Evolutionary conservation across 2,113 vertebrate species (phyloP), one percentile per base, ranked within the genome.

Genomic region (Macrotus californicus): DNA sequence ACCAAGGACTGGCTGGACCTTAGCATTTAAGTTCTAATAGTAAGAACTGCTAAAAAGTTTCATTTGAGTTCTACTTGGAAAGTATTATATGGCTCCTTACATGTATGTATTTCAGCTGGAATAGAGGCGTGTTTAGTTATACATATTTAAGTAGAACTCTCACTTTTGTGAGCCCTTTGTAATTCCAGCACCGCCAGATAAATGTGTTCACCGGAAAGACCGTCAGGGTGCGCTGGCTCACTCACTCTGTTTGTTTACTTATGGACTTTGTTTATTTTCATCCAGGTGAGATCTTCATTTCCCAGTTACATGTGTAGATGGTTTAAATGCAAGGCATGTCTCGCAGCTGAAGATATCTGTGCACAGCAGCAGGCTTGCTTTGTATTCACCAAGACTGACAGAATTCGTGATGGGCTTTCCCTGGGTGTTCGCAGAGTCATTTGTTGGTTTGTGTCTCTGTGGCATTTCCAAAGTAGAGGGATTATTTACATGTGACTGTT

Each of bases 341-440:
- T 97, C 24, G 5, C 39, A 19, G 79, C 93, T 96, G 87, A 97
- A 93, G 50, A 85, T 64, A 52, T n/a, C 87, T 5, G 61, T 7
- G 34, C n/a, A 7, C n/a, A 4, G 31, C 36, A 41, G 70, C 73
- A 90, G 46, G 34, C 54, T 54, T 97, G 29, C 95, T 98, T 97
- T 91, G 89, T 87, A 97, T 98, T 97, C 97, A 92, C 94, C 43
- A 34, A 91, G 73, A 90, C 80, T 96, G 94, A 87, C 93, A 94
- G 70, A 91, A 97, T 91, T 98, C 96, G 97, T 93, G 95, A 94
- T 7, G 50, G 29, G 69, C 96, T 97, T 24, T 73, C 95, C 70
- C 90, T 90, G 94, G 87, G 70, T 93, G 56, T 96, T 98, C 96
- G 50, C 88, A 80, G 72, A 95, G 76, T 24, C 93, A 36, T 96